A percentile compares a stretch with the other conserved stretches of the same genome.
phyloP scores from a whole-genome alignment of 2,113 vertebrate species.

The Phylloscopus whistleri region DNA sequence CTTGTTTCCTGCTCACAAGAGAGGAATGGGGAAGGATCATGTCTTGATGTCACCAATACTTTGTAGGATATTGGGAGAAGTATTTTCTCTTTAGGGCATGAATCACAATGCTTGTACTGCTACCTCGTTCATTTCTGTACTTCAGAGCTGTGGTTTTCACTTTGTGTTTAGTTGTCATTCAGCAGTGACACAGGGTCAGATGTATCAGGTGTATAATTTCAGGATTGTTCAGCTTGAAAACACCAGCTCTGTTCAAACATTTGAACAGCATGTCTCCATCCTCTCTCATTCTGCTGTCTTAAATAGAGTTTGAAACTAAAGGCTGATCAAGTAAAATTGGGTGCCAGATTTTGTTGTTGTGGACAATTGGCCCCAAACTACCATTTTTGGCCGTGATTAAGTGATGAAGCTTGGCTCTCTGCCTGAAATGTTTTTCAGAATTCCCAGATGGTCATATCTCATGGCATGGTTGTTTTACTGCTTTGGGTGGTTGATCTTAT shows the following conservation, averaged over 20 bases:
- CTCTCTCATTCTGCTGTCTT: neutral
- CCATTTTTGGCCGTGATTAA: neutral
- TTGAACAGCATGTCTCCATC: neutral
- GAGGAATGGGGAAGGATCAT: neutral
- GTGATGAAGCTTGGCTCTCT: neutral
- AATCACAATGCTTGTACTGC: neutral
- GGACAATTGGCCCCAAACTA: neutral
- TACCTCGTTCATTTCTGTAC: neutral
- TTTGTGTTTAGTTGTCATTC: neutral
- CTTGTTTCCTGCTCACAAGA: neutral
- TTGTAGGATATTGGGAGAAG: neutral
- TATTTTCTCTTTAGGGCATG: rapidly evolving
- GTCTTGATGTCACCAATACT: neutral
- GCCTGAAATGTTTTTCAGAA: neutral
- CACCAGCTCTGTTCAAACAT: neutral
- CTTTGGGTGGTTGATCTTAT: neutral
- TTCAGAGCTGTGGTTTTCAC: neutral
- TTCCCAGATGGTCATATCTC: neutral
- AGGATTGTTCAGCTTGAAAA: neutral
- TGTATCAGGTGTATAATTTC: neutral
- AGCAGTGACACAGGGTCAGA: neutral
- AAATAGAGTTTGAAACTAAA: neutral
- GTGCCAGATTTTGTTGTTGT: neutral
- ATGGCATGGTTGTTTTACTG: neutral
- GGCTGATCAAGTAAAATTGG: neutral